Base-by-base conservation (phyloP, 2,888 invertebrate genomes). In the Epirrhoe tristata region DNA sequence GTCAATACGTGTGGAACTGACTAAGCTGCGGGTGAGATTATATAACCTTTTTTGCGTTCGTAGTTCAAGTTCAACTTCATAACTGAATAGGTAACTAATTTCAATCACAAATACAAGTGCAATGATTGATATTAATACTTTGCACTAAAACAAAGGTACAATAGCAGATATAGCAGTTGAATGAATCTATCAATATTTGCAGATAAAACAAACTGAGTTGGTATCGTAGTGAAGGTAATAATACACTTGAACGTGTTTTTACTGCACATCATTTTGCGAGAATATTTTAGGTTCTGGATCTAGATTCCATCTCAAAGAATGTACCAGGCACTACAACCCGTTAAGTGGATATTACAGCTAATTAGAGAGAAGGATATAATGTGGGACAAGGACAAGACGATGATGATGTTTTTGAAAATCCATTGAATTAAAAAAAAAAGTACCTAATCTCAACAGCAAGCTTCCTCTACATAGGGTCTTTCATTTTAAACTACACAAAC, bases 181-280 rank as follows among this genome's bases (percentile, higher is more conserved):
- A 6, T 17, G 17, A 39, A 16, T 54, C 34, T 61, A 48, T 61
- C 7, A 34, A 54, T 61, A 54, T 61, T 56, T 55, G 24, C 55
- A 56, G 34, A 56, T 36, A 62, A 56, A 55, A 54, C 17, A 57
- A 43, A 43, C 39, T 43, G 39, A 43, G 12, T 43, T 12, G 39
- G 39, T 43, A 43, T 43, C 12, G 10, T 10, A 39, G 12, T 10
- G 39, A 43, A 43, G 12, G 12, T 12, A 43, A 12, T 12, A 36
- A 7, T 6, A 39, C 12, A 12, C 39, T 43, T 12, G 12, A 43
- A 43, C 12, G 12, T 43, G 1, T 12, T 43, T 43, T 39, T 39
- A 39, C 8, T 39, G 36, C 7, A 39, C 2, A 10, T 7, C 36
- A 10, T 39, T 12, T 5, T 4, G 4, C 39, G 12, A 43, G 10